These are phyloP conservation scores for Sylvilagus floridanus DNA, from an alignment of 2,797 vertebrate species.

Conservation along the genomic window DNA sequence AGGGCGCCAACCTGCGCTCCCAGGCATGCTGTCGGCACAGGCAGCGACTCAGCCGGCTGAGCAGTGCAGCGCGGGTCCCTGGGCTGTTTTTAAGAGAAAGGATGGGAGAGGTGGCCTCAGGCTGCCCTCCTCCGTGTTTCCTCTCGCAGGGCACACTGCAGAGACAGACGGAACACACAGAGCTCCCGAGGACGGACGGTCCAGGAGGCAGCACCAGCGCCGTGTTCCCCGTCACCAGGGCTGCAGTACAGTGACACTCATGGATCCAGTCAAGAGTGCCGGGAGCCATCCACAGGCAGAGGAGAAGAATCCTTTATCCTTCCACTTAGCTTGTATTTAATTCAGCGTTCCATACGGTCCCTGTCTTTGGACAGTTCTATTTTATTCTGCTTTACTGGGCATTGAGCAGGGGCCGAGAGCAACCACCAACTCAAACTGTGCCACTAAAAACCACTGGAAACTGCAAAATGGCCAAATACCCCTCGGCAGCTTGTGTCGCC, in stretches of 20 bases:
- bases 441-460: background rate
- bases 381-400: background rate
- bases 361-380: background rate
- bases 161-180: background rate
- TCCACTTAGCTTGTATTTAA: conserved; percentile 42
- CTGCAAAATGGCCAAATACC: background rate
- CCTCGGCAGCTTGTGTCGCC: background rate
- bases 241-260: background rate
- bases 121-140: background rate
- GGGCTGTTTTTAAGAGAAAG: background rate
- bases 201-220: rapidly evolving
- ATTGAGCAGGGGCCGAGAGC: background rate
- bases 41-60: no score
- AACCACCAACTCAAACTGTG: background rate
- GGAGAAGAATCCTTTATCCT: conserved; percentile 3
- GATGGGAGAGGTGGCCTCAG: background rate
- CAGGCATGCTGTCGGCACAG: no score
- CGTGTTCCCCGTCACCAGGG: background rate
- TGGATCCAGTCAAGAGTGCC: background rate
- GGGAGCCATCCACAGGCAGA: background rate
- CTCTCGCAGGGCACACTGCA: rapidly evolving
- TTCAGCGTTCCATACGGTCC: background rate
- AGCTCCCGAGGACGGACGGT: rapidly evolving
- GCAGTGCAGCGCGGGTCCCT: no score
- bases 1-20: no score